These are phyloP conservation scores for Phalera bucephala DNA, from an alignment of 2,888 invertebrate genomes.

Conservation along the genomic window DNA sequence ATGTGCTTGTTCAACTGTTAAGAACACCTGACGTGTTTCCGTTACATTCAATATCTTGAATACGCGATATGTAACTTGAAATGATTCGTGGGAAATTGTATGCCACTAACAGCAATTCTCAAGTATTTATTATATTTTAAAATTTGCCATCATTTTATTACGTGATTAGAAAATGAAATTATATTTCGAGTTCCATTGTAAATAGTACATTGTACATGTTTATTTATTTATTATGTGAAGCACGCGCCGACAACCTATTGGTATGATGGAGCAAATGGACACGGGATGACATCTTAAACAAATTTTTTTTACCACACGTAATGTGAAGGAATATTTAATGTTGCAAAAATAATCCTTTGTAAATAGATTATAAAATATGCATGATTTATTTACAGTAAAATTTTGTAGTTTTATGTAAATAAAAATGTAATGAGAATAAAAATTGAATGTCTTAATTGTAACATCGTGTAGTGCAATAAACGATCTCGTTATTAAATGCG, in stretches of 20 bases:
- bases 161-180: constrained; percentile 2
- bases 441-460: constrained; percentile 32
- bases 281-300: constrained; percentile 15
- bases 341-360: constrained; percentile 38
- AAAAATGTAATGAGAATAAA: constrained; percentile 28
- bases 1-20: too few relatives aligned
- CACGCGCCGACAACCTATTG: neutral
- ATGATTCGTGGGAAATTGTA: too few relatives aligned
- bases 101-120: too few relatives aligned
- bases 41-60: too few relatives aligned
- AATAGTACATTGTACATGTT: constrained; percentile 39
- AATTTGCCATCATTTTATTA: constrained; percentile 8
- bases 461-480: constrained; percentile 50
- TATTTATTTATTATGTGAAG: constrained; percentile 26
- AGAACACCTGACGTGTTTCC: too few relatives aligned
- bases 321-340: constrained; percentile 11
- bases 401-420: constrained; percentile 52
- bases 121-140: too few relatives aligned
- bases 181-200: constrained; percentile 38
- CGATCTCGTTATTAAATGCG: constrained; percentile 46
- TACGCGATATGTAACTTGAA: too few relatives aligned
- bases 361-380: constrained; percentile 48
- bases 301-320: constrained; percentile 8
- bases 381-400: constrained; percentile 39
- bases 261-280: constrained; percentile 1